phyloP scores from a whole-genome alignment of 30 jellyfish, hydroid and myxozoan species.

The Hydra vulgaris region DNA sequence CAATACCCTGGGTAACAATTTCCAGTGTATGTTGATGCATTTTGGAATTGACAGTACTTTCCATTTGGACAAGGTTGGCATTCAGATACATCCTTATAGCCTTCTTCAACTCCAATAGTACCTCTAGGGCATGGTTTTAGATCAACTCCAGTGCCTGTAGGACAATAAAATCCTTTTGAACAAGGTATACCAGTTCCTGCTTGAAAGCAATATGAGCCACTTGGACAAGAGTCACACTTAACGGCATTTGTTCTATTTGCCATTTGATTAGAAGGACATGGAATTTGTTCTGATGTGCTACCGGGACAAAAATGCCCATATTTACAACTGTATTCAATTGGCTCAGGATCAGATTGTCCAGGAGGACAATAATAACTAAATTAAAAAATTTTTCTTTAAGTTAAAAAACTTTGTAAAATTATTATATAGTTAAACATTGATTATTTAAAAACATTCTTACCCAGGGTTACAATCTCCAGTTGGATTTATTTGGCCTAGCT shows the following conservation, averaged over 20 bases:
- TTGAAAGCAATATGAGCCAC: slow-evolving; percentile 76
- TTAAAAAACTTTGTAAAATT: not conserved
- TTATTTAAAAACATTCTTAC: too few species aligned
- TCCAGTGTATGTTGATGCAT: slow-evolving; percentile 63
- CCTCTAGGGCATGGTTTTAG: slow-evolving; percentile 96
- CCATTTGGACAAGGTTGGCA: slow-evolving; percentile 97
- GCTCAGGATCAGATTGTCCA: slow-evolving; percentile 63
- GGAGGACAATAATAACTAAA: slow-evolving; percentile 90
- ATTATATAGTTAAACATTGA: too few species aligned
- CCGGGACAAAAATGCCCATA: slow-evolving; percentile 93
- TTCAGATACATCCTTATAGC: slow-evolving; percentile 50
- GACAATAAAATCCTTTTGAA: slow-evolving; percentile 75
- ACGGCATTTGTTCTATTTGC: slow-evolving; percentile 80
- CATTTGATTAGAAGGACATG: slow-evolving; percentile 92
- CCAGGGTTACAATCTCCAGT: slow-evolving; percentile 96
- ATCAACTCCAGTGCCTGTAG: slow-evolving; percentile 94
- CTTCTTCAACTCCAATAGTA: slow-evolving; percentile 62
- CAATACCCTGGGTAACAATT: slow-evolving; percentile 75
- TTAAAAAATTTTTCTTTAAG: too few species aligned
- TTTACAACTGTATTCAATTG: slow-evolving; percentile 58
- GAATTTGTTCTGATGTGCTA: slow-evolving; percentile 74
- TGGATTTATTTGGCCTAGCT: slow-evolving; percentile 58
- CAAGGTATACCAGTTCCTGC: slow-evolving; percentile 82
- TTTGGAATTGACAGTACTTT: slow-evolving; percentile 58
- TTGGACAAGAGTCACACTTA: slow-evolving; percentile 88